Evolutionary conservation across 2,797 vertebrate species (phyloP).

Genomic region (Melanotaenia maccullochi): DNA sequence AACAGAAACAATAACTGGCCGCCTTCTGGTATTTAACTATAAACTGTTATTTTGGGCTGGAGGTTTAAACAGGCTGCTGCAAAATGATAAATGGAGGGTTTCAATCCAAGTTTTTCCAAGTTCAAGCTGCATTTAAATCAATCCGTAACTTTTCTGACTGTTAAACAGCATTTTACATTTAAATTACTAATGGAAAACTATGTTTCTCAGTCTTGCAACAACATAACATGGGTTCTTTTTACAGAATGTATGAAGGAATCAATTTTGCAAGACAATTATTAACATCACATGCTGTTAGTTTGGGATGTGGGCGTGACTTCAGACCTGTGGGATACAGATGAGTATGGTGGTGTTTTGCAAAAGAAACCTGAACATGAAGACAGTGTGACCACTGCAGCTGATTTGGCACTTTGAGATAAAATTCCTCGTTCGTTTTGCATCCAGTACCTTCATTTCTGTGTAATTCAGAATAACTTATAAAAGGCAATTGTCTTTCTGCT

Average conservation of each 20-base stretch:
- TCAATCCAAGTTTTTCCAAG: conserved; percentile 45
- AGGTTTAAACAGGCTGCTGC: conserved; percentile 2
- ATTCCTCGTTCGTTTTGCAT: conserved; percentile 57
- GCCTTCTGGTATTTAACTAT: conserved; percentile 18
- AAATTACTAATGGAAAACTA: conserved; percentile 8
- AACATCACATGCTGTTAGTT: conserved; percentile 10
- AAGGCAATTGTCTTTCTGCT: conserved; percentile 78
- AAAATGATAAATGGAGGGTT: conserved; percentile 30
- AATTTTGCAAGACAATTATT: background rate
- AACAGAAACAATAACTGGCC: conserved; percentile 26
- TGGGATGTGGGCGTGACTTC: background rate
- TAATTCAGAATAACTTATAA: conserved; percentile 86
- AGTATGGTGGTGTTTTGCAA: conserved; percentile 22
- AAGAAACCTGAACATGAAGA: conserved; percentile 39
- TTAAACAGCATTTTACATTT: conserved; percentile 10
- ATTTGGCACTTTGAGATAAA: conserved; percentile 58
- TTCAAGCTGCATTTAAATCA: conserved; percentile 4
- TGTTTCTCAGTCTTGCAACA: background rate
- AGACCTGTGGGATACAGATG: background rate
- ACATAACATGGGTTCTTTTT: background rate
- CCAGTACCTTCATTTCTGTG: conserved; percentile 75
- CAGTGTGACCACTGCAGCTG: conserved; percentile 22
- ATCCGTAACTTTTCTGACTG: background rate
- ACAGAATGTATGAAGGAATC: background rate
- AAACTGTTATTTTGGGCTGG: conserved; percentile 16